Conservation (phyloP, 2,113 vertebrate genomes). For the Phalacrocorax brasilianus region DNA sequence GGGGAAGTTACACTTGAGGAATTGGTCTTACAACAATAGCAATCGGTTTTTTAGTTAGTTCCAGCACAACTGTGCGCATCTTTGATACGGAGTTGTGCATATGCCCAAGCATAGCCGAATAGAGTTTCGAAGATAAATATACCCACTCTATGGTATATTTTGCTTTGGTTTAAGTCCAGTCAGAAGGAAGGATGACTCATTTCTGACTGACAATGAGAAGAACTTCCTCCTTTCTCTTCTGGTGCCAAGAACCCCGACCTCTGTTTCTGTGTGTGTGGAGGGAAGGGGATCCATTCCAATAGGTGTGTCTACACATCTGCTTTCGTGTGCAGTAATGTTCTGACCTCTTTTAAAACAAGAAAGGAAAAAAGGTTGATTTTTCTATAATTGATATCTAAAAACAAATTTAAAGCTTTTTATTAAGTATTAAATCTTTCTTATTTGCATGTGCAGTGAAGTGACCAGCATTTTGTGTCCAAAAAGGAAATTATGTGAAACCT, state of each 20-base stretch:
- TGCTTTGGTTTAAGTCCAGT: background rate
- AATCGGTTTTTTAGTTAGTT: background rate
- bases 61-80: background rate
- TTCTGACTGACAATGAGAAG: constrained; percentile 17
- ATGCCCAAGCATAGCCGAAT: background rate
- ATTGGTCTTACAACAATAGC: background rate
- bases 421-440: constrained; percentile 59
- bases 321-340: constrained; percentile 43
- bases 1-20: background rate
- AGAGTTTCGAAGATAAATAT: background rate
- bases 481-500: constrained; percentile 46
- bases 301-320: constrained; percentile 36
- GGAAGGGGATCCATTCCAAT: constrained; percentile 19
- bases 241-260: constrained; percentile 44
- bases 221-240: constrained; percentile 32
- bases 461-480: constrained; percentile 49
- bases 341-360: constrained; percentile 28
- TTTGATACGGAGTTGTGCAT: background rate
- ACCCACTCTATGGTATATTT: background rate
- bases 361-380: constrained; percentile 50
- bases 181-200: constrained; percentile 17
- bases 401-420: constrained; percentile 54
- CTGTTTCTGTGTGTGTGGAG: background rate
- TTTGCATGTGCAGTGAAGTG: constrained; percentile 64
- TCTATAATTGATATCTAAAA: constrained; percentile 57